Percentiles rank a stretch among this genome's conserved stretches.
Evolutionary conservation across 2,113 vertebrate genomes (phyloP).

Genomic region (Corvus moneduloides): DNA sequence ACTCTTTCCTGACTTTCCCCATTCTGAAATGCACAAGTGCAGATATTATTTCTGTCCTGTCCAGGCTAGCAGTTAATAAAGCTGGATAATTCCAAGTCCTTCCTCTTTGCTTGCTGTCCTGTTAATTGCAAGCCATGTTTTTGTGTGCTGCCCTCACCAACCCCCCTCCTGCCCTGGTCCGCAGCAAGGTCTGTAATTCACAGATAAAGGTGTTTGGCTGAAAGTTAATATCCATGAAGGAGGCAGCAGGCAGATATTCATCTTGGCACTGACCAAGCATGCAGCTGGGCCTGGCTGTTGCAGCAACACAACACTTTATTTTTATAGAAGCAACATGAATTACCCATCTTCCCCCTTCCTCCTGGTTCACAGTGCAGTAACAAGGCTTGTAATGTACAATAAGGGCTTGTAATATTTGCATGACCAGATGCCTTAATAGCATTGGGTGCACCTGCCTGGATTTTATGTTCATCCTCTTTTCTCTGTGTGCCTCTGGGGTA

Average conservation of each 20-base stretch:
- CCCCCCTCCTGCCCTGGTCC: not conserved
- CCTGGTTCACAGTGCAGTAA: not conserved
- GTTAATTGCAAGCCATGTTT: not conserved
- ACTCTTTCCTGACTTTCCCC: not conserved
- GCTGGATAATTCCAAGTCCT: not conserved
- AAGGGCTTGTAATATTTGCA: not conserved
- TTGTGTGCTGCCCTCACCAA: not conserved
- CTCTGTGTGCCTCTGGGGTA: not conserved
- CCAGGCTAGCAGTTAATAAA: not conserved
- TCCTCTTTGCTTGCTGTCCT: not conserved
- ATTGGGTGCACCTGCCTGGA: not conserved
- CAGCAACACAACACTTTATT: not conserved
- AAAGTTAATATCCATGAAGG: not conserved
- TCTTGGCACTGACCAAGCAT: not conserved
- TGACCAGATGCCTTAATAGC: not conserved
- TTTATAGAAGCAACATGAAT: not conserved
- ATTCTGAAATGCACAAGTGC: not conserved
- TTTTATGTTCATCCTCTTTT: not conserved
- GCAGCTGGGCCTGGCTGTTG: not conserved
- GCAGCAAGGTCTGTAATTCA: not conserved
- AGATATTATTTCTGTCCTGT: not conserved
- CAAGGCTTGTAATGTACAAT: not conserved
- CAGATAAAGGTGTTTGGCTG: not conserved
- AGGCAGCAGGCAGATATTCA: not conserved
- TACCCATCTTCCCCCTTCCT: not conserved